Base-by-base conservation (phyloP, 2,797 vertebrate species). In the Eulemur rubriventer region DNA sequence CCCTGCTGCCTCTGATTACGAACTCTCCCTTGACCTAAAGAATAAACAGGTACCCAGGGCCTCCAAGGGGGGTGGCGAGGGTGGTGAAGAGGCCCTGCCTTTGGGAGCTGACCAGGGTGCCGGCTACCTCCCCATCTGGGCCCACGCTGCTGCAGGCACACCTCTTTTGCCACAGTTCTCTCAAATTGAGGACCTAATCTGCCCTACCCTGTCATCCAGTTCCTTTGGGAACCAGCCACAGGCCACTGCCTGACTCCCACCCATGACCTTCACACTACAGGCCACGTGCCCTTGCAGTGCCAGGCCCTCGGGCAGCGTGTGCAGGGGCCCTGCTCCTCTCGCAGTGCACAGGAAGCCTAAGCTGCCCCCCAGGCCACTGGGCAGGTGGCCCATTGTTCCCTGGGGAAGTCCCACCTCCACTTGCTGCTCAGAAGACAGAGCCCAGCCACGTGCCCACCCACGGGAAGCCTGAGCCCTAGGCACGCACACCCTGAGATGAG, bases 11-110 rank as follows among this genome's bases (percentile, higher is more conserved):
- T 99, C 99, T 90, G 99, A 99, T 99, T 99, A 99, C 99, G 99
- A 99, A 98, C 99, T 99, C 98, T 99, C 99, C 96, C 99, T 99
- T 99, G 99, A 99, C 99, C 99, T 99, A 99, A 99, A 99, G 99
- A 99, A 99, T 99, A 99, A 99, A 99, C 99, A 99, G 99, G 99
- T 99, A 99, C 98, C 84, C 98, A 98, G 98, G 98, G 98, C 98
- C 98, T 98, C 97, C 98, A 83, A 96, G 98, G 98, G 97, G 98
- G 98, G 96, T 89, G 95, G 97, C 97, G 89, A 97, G 98, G 97
- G 97, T 11, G 98, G 98, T 73, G 97, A 0, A 98, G 96, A 95
- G 98, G 95, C 72, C 94, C 70, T 86, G 90, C 35, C 83, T 73
- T 92, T 17, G 93, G 92, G 96, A 85, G 7, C 94, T 95, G 79